Evolutionary conservation across 2,888 invertebrate species (phyloP).

Genomic region (Elmis aenea): DNA sequence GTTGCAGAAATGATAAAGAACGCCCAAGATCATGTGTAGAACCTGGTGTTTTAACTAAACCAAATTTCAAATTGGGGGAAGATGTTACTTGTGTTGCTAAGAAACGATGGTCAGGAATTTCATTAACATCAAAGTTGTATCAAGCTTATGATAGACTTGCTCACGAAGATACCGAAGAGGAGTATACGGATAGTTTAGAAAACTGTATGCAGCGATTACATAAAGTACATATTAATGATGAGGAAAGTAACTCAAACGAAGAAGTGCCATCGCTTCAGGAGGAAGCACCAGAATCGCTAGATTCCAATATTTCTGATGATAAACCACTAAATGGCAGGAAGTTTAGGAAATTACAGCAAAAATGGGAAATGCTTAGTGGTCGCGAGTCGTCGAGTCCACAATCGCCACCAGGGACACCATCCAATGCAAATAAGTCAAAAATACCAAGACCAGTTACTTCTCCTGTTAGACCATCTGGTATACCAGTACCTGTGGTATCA

Average conservation of each 20-base stretch:
- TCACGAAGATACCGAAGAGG: conserved; percentile 62
- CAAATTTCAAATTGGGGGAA: conserved; percentile 42
- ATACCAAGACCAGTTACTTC: conserved; percentile 73
- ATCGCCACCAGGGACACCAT: conserved; percentile 43
- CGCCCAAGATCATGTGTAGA: conserved; percentile 70
- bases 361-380: conserved; percentile 73
- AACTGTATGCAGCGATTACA: conserved; percentile 35
- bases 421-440: conserved; percentile 57
- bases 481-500: conserved; percentile 50
- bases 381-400: conserved; percentile 44
- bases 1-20: conserved; percentile 49
- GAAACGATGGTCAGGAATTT: conserved; percentile 70
- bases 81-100: conserved; percentile 48
- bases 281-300: conserved; percentile 41
- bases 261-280: conserved; percentile 22
- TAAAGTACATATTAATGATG: conserved; percentile 9
- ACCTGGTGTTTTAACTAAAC: conserved; percentile 39
- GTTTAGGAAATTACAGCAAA: conserved; percentile 70
- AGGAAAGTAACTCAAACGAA: conserved; percentile 22
- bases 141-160: conserved; percentile 67
- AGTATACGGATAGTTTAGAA: conserved; percentile 72
- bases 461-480: conserved; percentile 60
- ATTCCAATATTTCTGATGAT: conserved; percentile 41
- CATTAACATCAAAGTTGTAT: conserved; percentile 64
- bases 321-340: conserved; percentile 56